These are phyloP conservation scores for Orthosia incerta DNA, from an alignment of 2,888 invertebrate genomes.

Conservation along the genomic window DNA sequence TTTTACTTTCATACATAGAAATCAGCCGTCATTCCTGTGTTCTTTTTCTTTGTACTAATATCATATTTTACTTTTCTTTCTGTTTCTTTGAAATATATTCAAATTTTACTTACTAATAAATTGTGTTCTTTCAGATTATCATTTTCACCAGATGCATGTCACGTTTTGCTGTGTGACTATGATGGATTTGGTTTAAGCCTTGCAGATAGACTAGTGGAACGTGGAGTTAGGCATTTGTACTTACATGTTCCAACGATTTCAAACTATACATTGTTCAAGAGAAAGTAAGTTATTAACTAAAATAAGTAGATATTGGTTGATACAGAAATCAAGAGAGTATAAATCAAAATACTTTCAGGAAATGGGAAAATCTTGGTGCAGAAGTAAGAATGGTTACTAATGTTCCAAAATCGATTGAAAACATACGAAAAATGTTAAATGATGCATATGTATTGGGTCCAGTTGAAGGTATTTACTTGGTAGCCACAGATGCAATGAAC, in stretches of 20 bases:
- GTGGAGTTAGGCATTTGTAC: neutral
- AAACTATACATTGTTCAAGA: slow-evolving; percentile 11
- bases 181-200: slow-evolving; percentile 7
- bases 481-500: neutral
- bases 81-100: too few relatives aligned
- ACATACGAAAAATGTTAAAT: neutral
- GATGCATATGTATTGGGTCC: neutral
- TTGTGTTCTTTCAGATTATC: neutral
- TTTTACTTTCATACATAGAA: too few relatives aligned
- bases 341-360: slow-evolving; percentile 1
- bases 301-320: too few relatives aligned
- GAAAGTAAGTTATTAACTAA: neutral
- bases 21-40: too few relatives aligned
- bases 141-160: slow-evolving; percentile 3
- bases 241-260: neutral
- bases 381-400: neutral
- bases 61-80: neutral
- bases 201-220: slow-evolving; percentile 5
- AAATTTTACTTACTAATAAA: too few relatives aligned
- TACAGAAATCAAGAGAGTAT: neutral
- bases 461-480: slow-evolving; percentile 6
- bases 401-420: neutral
- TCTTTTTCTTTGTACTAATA: too few relatives aligned
- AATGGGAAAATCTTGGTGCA: slow-evolving; percentile 2
- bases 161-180: slow-evolving; percentile 10